A percentile compares a stretch with the other conserved stretches of the same genome.
phyloP scores from a whole-genome alignment of 2,888 invertebrate genomes.

The Toxonevra muliebris region DNA sequence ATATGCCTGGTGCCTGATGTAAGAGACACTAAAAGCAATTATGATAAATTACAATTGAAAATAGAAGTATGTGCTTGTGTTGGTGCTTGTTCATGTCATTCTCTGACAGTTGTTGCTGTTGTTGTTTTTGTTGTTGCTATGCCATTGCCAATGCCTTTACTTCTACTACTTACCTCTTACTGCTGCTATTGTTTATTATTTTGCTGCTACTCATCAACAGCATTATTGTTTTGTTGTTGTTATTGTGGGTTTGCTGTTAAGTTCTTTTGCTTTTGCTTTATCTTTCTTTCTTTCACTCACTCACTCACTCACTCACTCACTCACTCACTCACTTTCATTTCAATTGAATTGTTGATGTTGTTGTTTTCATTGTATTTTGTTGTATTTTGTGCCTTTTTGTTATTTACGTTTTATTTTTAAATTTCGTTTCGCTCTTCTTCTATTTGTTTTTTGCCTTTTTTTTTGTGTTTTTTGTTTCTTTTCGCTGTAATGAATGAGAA shows the following conservation, averaged over 20 bases:
- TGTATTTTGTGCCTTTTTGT: no score
- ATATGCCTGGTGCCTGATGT: neutral
- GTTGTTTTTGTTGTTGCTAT: constrained; percentile 10
- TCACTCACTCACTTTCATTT: no score
- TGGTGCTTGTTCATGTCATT: constrained; percentile 8
- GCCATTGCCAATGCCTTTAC: neutral
- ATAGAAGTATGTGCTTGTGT: constrained; percentile 7
- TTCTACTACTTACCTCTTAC: neutral
- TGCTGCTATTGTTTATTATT: neutral
- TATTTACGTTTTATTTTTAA: no score
- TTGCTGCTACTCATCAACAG: neutral
- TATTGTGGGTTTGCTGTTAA: neutral
- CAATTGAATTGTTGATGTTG: no score
- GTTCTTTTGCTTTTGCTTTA: no score
- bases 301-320: no score
- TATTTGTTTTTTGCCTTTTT: no score
- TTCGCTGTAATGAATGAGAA: no score
- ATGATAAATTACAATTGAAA: constrained; percentile 19
- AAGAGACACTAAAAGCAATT: constrained; percentile 15
- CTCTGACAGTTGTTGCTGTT: neutral
- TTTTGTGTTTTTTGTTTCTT: no score
- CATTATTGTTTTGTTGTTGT: neutral
- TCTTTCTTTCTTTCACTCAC: no score
- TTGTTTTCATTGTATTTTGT: no score
- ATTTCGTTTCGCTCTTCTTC: no score